A percentile compares a stretch with the other conserved stretches of the same genome.
Conservation (phyloP, 2,797 vertebrate genomes). For the Phyllotis vaccarum region DNA sequence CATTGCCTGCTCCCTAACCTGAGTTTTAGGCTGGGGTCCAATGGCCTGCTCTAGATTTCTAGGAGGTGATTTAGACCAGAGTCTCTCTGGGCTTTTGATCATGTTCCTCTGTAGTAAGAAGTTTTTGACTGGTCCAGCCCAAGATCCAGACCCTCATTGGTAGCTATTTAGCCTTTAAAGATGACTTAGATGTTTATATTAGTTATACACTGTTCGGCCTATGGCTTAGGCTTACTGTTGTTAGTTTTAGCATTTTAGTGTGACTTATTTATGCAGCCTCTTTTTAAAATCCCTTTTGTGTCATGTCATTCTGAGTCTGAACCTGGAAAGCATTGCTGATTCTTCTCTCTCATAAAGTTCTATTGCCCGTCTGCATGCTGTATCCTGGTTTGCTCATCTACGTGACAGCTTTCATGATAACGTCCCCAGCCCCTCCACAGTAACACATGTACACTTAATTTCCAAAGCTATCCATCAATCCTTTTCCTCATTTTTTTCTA, state of each 20-base stretch:
- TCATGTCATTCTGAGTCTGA: background rate
- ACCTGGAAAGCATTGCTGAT: background rate
- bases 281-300: background rate
- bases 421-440: background rate
- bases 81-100: background rate
- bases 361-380: background rate
- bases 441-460: background rate
- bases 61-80: background rate
- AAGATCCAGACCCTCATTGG: too few species aligned
- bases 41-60: background rate
- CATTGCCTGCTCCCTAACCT: background rate
- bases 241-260: too few species aligned
- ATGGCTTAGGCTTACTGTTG: too few species aligned
- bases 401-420: background rate
- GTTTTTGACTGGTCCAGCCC: too few species aligned
- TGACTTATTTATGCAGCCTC: too few species aligned
- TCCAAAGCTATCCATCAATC: background rate
- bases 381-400: background rate
- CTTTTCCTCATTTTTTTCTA: background rate
- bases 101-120: background rate
- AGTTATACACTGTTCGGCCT: too few species aligned
- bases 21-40: background rate
- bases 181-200: too few species aligned
- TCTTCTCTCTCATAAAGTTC: background rate
- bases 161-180: too few species aligned